Conservation (phyloP, 2,113 vertebrate species). For the Megaceryle maxima region DNA sequence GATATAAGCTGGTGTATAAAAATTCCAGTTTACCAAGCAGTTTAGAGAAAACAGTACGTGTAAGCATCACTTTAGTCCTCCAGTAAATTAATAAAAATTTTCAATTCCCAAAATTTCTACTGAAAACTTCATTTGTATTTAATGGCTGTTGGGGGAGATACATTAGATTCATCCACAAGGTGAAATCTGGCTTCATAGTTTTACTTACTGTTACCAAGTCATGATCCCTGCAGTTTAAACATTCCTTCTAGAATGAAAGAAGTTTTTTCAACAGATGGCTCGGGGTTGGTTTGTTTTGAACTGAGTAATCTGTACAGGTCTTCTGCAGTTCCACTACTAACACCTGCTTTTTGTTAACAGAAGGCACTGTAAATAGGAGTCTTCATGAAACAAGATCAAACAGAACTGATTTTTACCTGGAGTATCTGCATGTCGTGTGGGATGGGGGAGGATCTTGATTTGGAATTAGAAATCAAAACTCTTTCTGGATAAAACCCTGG, state of each 20-base stretch:
- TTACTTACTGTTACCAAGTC: background rate
- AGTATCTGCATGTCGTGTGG: constrained; percentile 8
- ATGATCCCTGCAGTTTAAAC: background rate
- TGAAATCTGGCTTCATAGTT: background rate
- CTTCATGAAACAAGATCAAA: background rate
- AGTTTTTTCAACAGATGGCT: background rate
- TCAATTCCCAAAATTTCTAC: background rate
- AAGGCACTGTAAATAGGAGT: background rate
- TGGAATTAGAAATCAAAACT: background rate
- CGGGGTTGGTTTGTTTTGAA: background rate
- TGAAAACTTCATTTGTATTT: background rate
- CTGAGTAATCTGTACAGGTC: background rate
- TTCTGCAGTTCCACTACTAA: background rate
- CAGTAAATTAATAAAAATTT: background rate
- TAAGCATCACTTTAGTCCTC: background rate
- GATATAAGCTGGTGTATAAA: background rate
- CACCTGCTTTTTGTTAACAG: background rate
- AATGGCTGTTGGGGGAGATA: background rate
- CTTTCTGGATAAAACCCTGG: background rate
- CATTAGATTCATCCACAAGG: background rate
- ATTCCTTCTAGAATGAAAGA: background rate
- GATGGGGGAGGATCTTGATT: background rate
- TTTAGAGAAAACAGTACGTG: background rate
- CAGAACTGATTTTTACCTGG: background rate
- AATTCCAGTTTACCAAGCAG: background rate